Evolutionary conservation across 2,888 invertebrate species (phyloP).

Genomic region (Parochlus steinenii): DNA sequence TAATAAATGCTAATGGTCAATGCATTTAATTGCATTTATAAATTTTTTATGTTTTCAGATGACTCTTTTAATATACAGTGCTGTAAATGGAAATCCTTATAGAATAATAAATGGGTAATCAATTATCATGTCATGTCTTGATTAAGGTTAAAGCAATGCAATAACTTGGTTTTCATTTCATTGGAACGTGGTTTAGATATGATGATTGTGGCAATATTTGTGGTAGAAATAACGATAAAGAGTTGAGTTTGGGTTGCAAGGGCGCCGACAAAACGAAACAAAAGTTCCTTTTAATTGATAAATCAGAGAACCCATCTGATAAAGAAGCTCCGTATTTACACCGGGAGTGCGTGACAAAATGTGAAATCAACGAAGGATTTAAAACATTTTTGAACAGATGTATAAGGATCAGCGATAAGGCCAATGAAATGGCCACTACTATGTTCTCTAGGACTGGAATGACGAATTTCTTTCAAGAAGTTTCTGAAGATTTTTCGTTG

Average conservation of each 20-base stretch:
- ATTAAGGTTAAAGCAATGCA: no score
- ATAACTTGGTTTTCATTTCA: no score
- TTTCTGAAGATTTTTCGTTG: conserved; percentile 38
- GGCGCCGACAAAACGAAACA: conserved; percentile 15
- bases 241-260: conserved; percentile 2
- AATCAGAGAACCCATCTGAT: conserved; percentile 17
- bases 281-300: conserved; percentile 23
- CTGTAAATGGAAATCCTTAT: conserved; percentile 35
- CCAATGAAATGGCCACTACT: conserved; percentile 22
- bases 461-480: conserved; percentile 38
- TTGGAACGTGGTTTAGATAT: no score
- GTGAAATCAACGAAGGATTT: conserved; percentile 19
- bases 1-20: not conserved
- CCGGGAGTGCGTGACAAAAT: conserved; percentile 24
- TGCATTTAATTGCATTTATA: not conserved
- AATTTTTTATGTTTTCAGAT: not conserved
- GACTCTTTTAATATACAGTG: conserved; percentile 21
- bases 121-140: no score
- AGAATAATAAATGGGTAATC: conserved; percentile 41
- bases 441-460: conserved; percentile 34
- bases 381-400: conserved; percentile 36
- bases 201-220: conserved; percentile 45
- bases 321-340: conserved; percentile 15
- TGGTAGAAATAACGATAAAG: not conserved
- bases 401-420: conserved; percentile 28